Conservation (phyloP, 1,140 invertebrate genomes). For the Apis laboriosa region DNA sequence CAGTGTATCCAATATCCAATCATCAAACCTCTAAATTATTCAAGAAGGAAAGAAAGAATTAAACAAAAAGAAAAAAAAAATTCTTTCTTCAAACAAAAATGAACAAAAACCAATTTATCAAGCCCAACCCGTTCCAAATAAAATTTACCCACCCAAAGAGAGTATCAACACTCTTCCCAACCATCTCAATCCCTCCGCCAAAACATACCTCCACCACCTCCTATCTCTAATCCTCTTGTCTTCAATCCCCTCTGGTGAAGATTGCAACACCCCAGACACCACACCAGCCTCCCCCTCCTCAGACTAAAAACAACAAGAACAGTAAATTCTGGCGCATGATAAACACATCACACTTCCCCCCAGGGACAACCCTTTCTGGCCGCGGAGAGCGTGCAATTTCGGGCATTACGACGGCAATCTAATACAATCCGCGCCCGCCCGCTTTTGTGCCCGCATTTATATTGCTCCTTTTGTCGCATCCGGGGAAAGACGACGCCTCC, state of each 20-base stretch:
- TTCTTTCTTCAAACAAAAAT: no score
- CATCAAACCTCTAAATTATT: no score
- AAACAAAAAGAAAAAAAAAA: no score
- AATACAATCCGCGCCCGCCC: slow-evolving; percentile 59
- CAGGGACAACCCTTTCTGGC: slow-evolving; percentile 19
- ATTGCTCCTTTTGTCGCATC: slow-evolving; percentile 42
- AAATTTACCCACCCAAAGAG: no score
- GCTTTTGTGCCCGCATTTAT: slow-evolving; percentile 51
- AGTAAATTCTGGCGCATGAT: neutral
- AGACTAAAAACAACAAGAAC: neutral
- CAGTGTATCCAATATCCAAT: no score
- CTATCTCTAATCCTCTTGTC: neutral
- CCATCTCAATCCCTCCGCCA: no score
- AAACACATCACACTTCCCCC: neutral
- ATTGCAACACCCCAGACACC: neutral
- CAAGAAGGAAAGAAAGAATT: no score
- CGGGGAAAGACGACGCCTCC: neutral
- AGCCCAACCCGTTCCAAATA: no score
- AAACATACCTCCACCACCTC: neutral
- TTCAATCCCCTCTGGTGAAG: neutral
- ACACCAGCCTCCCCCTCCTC: no score
- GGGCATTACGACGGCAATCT: slow-evolving; percentile 60
- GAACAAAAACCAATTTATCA: no score
- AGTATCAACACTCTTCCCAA: no score
- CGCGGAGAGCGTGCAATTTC: slow-evolving; percentile 61